Percentiles rank a stretch among this genome's conserved stretches.
Conservation (phyloP, 2,888 invertebrate genomes). For the Idaea dimidiata region DNA sequence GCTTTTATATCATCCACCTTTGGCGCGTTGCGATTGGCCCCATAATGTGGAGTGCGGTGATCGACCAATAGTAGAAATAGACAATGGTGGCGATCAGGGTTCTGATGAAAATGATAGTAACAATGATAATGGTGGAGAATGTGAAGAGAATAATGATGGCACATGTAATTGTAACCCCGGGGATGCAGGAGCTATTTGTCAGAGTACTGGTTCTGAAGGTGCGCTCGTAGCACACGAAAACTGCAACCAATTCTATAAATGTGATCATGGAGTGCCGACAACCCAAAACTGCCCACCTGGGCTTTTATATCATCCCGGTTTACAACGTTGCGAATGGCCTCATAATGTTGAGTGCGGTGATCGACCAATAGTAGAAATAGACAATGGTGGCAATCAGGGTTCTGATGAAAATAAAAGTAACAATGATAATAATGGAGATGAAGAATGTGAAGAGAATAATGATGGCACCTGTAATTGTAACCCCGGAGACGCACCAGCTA, state of each 20-base stretch:
- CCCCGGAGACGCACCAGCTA: conserved; percentile 34
- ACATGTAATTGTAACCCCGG: conserved; percentile 24
- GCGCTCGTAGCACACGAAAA: conserved; percentile 39
- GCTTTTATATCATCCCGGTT: conserved; percentile 33
- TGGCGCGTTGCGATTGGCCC: conserved; percentile 40
- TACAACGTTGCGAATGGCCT: conserved; percentile 35
- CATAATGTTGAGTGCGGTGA: conserved; percentile 30
- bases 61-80: conserved; percentile 26
- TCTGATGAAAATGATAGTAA: conserved; percentile 8
- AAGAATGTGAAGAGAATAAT: neutral
- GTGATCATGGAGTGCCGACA: conserved; percentile 31
- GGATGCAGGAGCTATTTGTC: conserved; percentile 27
- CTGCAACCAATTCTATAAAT: conserved; percentile 40
- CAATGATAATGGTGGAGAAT: too few relatives aligned
- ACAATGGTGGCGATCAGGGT: conserved; percentile 11
- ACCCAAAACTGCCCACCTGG: conserved; percentile 24
- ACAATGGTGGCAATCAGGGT: neutral
- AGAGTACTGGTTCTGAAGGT: conserved; percentile 30
- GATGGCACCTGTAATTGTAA: conserved; percentile 27
- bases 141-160: conserved; percentile 6
- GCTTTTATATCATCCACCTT: conserved; percentile 35
- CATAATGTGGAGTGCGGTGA: conserved; percentile 38
- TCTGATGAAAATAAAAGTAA: conserved; percentile 4
- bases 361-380: conserved; percentile 18
- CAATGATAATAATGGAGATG: conserved; percentile 8